A percentile compares a stretch with the other conserved stretches of the same genome.
phyloP scores from a whole-genome alignment of 2,888 invertebrate genomes.

The Tridacna gigas region DNA sequence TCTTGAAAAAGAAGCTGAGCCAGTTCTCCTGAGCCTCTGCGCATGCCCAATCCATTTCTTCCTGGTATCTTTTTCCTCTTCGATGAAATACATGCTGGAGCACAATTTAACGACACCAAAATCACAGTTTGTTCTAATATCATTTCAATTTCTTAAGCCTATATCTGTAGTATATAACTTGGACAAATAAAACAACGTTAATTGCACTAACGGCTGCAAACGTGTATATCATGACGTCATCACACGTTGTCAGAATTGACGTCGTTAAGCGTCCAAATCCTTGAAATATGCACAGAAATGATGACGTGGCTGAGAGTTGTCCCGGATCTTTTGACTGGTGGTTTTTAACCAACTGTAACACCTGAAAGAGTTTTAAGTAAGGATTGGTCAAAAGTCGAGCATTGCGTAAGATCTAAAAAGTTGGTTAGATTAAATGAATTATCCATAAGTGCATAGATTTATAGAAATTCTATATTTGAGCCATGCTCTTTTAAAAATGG shows the following conservation, averaged over 20 bases:
- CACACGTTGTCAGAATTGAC: constrained; percentile 64
- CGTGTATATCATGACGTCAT: constrained; percentile 66
- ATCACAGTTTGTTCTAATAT: background rate
- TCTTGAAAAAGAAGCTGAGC: too few species aligned
- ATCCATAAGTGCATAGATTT: too few species aligned
- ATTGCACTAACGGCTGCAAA: constrained; percentile 61
- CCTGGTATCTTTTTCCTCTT: too few species aligned
- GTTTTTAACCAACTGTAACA: constrained; percentile 68
- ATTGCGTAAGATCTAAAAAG: too few species aligned
- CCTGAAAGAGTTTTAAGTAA: constrained; percentile 45
- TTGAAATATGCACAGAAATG: constrained; percentile 70
- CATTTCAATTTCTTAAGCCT: constrained; percentile 53
- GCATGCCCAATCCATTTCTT: too few species aligned
- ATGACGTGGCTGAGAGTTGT: constrained; percentile 66
- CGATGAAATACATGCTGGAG: too few species aligned
- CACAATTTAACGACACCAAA: too few species aligned
- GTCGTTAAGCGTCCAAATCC: constrained; percentile 69
- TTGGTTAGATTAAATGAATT: too few species aligned
- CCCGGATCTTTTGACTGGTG: constrained; percentile 66
- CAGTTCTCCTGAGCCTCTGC: too few species aligned
- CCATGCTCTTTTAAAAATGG: too few species aligned
- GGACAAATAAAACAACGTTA: constrained; percentile 63
- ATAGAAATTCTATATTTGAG: too few species aligned
- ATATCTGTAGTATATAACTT: constrained; percentile 66
- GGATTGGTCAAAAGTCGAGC: too few species aligned